These are phyloP conservation scores for Semicossyphus pulcher DNA, from an alignment of 2,113 vertebrate species.

Conservation along the genomic window DNA sequence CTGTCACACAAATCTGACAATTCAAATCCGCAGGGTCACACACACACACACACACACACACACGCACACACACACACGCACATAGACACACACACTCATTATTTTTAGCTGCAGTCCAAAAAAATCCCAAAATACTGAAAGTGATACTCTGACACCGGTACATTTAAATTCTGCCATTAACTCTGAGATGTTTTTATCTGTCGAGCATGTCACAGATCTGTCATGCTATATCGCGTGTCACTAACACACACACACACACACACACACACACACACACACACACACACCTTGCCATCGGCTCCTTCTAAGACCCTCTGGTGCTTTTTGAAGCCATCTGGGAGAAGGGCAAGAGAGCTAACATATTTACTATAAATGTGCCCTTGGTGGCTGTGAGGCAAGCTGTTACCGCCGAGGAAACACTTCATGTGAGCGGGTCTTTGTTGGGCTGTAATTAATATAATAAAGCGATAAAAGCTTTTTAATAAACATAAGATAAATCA, in stretches of 20 bases:
- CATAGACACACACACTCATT: constrained; percentile 31
- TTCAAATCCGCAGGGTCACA: background rate
- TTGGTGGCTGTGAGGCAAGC: constrained; percentile 11
- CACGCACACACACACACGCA: background rate
- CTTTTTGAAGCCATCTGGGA: constrained; percentile 29
- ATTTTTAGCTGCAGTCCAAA: constrained; percentile 8
- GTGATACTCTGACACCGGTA: constrained; percentile 2
- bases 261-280: constrained; percentile 33
- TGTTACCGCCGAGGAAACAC: background rate
- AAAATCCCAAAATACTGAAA: constrained; percentile 10
- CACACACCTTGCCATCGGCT: constrained; percentile 35
- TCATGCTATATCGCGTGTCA: background rate
- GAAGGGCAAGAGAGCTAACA: constrained; percentile 14
- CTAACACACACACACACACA: constrained; percentile 21
- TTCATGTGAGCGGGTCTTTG: background rate
- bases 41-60: background rate
- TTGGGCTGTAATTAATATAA: background rate
- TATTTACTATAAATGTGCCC: constrained; percentile 17
- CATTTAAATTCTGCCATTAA: constrained; percentile 24
- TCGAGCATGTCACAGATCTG: constrained; percentile 18
- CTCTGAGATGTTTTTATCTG: constrained; percentile 16
- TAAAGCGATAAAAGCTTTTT: background rate
- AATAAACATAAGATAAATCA: background rate
- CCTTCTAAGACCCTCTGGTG: background rate
- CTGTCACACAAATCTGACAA: constrained; percentile 28